phyloP scores from a whole-genome alignment of 2,113 vertebrate genomes.

The Excalfactoria chinensis region DNA sequence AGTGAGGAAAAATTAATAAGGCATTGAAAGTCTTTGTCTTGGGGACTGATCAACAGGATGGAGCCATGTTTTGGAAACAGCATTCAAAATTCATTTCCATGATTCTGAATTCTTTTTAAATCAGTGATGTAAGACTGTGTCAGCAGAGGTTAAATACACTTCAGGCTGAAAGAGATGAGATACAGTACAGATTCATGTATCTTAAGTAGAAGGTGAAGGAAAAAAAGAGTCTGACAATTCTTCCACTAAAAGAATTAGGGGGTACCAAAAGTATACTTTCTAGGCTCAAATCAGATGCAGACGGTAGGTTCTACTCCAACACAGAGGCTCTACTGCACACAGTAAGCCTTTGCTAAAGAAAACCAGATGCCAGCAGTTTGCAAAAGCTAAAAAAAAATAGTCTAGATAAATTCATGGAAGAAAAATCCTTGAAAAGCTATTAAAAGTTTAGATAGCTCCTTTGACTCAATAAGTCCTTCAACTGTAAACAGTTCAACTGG shows the following conservation, averaged over 20 bases:
- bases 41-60: not conserved
- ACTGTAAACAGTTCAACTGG: not conserved
- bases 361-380: not conserved
- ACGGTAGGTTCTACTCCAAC: not conserved
- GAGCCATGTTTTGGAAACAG: not conserved
- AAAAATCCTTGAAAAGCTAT: not conserved
- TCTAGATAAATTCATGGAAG: not conserved
- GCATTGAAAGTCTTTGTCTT: not conserved
- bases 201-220: not conserved
- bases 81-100: not conserved
- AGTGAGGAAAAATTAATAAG: conserved; percentile 31
- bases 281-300: not conserved
- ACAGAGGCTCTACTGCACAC: not conserved
- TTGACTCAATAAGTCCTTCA: not conserved
- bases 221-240: not conserved
- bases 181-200: not conserved
- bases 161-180: not conserved
- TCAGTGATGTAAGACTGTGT: not conserved
- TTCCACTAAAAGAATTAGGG: not conserved
- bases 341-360: not conserved
- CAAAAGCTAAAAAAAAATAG: not conserved
- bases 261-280: not conserved
- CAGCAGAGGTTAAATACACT: not conserved
- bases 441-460: not conserved
- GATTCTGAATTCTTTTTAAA: not conserved